These are phyloP conservation scores for Nomada ferruginata DNA, from an alignment of 2,888 invertebrate species.

Conservation along the genomic window DNA sequence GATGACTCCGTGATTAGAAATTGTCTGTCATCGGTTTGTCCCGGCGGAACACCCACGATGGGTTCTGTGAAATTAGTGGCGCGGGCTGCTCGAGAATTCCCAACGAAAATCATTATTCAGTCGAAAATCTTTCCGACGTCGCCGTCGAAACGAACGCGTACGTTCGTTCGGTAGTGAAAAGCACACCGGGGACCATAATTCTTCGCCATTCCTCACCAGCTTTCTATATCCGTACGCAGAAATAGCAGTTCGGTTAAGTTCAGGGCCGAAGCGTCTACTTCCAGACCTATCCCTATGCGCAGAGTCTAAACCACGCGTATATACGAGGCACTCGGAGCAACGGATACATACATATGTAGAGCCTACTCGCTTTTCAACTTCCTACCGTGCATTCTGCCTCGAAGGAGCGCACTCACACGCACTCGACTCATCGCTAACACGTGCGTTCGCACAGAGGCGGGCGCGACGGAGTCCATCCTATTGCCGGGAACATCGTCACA, in stretches of 20 bases:
- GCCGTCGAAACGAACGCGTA: constrained; percentile 23
- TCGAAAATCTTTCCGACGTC: neutral
- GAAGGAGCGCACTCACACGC: constrained; percentile 15
- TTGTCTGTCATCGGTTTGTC: constrained; percentile 14
- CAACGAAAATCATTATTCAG: neutral
- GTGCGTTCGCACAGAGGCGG: constrained; percentile 3
- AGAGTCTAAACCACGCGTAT: constrained; percentile 13
- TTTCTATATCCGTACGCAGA: constrained; percentile 52
- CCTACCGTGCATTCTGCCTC: constrained; percentile 10
- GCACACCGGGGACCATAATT: constrained; percentile 12
- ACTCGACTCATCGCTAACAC: neutral
- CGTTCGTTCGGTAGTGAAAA: neutral
- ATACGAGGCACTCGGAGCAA: neutral
- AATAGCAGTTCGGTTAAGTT: constrained; percentile 64
- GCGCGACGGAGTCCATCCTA: constrained; percentile 54
- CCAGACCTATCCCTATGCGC: constrained; percentile 67
- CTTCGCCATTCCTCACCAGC: constrained; percentile 16
- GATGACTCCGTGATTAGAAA: constrained; percentile 18
- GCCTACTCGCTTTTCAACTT: constrained; percentile 53
- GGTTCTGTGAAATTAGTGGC: neutral
- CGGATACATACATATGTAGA: neutral
- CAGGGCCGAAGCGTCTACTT: constrained; percentile 61
- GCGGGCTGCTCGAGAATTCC: neutral
- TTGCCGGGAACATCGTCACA: constrained; percentile 73
- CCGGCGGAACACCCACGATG: constrained; percentile 6